Evolutionary conservation across 2,113 vertebrate species (phyloP), one percentile per base, ranked within the genome.

Genomic region (Taxidea taxus): DNA sequence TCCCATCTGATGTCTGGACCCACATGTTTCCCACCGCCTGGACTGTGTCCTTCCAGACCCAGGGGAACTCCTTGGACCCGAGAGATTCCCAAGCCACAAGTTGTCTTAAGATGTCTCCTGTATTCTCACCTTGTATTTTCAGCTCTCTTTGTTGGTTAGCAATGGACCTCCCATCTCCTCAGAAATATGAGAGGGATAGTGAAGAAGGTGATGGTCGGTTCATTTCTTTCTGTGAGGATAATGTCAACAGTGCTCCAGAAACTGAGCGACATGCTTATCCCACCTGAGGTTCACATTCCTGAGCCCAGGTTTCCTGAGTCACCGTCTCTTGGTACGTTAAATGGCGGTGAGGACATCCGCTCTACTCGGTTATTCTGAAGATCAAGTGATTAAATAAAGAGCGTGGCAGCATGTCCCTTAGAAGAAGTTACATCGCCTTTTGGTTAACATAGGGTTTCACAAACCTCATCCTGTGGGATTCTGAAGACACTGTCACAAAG

Each of bases 51-150:
- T 81, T 42, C 42, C 3, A 8, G 39, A 47, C 60, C 27, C 13
- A 15, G 2, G 2, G 27, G 27, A 34, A 21, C 37, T 37, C 2
- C 14, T 39, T 6, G 0, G 42, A 44, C 20, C 25, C 11, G 20
- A 68, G 4, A 18, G 29, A 56, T 4, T 23, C 80, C 31, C 7
- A 60, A n/a, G n/a, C 44, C 39, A 54, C 25, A 14, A 1, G 0
- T 27, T 47, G 58, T n/a, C 75, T 87, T 44, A 20, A 27, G 23
- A 47, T 20, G 21, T 0, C 29, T 27, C 0, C 7, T 56, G 1
- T 25, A 8, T 23, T 18, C 54, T 70, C 23, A 5, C 37, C 14
- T 27, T 23, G 9, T 47, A 10, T 23, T 37, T 60, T 13, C 14
- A 58, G 47, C 29, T 44, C 39, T n/a, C 2, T 16, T 62, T 74